phyloP scores from a whole-genome alignment of 1,140 invertebrate species.

The Paramacrobiotus metropolitanus region DNA sequence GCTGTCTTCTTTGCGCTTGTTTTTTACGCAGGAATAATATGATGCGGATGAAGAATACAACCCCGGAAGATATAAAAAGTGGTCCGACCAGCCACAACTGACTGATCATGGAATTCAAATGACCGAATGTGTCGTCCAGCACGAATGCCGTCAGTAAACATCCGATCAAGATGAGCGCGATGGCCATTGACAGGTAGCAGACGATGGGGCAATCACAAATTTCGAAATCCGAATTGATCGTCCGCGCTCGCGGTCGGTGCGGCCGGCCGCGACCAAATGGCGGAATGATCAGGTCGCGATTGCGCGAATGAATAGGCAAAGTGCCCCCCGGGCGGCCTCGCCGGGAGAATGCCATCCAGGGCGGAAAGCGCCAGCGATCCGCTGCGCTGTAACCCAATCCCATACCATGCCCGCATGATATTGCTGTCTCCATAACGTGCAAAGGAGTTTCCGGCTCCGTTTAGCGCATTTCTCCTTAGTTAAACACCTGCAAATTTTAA shows the following conservation, averaged over 20 bases:
- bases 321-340: neutral
- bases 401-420: too few relatives aligned
- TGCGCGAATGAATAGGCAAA: neutral
- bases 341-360: neutral
- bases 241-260: neutral
- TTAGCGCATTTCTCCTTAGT: too few relatives aligned
- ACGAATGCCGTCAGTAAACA: neutral
- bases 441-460: too few relatives aligned
- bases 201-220: slow-evolving; percentile 3
- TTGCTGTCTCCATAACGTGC: too few relatives aligned
- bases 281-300: neutral
- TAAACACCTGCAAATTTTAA: too few relatives aligned
- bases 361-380: neutral
- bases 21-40: neutral
- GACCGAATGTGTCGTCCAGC: neutral
- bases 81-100: slow-evolving; percentile 4
- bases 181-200: neutral
- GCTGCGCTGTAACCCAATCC: too few relatives aligned
- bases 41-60: neutral
- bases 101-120: neutral
- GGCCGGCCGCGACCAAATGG: neutral
- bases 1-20: neutral
- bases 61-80: neutral
- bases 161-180: neutral
- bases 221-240: neutral